A percentile compares a stretch with the other conserved stretches of the same genome.
These are phyloP conservation scores for Lagopus muta DNA, from an alignment of 2,113 vertebrate genomes.

Conservation along the genomic window DNA sequence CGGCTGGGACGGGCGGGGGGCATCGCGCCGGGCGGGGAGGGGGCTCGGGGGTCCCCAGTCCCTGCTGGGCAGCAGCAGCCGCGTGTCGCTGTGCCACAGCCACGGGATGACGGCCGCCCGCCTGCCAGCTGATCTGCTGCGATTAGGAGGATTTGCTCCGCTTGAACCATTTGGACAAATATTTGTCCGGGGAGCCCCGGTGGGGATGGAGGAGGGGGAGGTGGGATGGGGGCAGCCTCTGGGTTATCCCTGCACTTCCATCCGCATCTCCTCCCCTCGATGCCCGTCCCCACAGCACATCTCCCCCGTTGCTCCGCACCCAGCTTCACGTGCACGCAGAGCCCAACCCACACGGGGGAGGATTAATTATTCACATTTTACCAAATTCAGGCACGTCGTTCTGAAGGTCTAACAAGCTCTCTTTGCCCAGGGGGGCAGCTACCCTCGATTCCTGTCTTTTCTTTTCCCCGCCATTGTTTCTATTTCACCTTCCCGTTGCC, in stretches of 20 bases:
- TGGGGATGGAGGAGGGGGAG: background rate
- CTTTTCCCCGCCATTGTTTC: background rate
- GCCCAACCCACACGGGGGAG: background rate
- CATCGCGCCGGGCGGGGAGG: too few relatives aligned
- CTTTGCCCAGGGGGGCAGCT: background rate
- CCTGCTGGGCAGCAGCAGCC: background rate
- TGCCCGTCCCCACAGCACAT: background rate
- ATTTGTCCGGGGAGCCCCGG: background rate
- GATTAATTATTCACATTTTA: conserved; percentile 2
- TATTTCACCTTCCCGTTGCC: background rate
- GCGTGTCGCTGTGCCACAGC: background rate
- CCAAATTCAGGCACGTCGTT: background rate
- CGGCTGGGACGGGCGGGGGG: background rate
- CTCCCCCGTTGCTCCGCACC: too few relatives aligned
- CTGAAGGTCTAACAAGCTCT: background rate
- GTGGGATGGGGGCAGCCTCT: too few relatives aligned
- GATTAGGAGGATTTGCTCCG: background rate
- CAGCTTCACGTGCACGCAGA: background rate
- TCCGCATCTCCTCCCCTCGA: too few relatives aligned
- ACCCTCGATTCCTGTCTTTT: background rate
- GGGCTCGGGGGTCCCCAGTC: background rate
- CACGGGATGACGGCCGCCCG: fast-evolving
- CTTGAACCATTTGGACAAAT: background rate
- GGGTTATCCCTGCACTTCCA: background rate
- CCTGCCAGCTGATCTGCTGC: background rate